These are phyloP conservation scores for Cebus imitator DNA, from an alignment of 2,113 vertebrate genomes.

Conservation along the genomic window DNA sequence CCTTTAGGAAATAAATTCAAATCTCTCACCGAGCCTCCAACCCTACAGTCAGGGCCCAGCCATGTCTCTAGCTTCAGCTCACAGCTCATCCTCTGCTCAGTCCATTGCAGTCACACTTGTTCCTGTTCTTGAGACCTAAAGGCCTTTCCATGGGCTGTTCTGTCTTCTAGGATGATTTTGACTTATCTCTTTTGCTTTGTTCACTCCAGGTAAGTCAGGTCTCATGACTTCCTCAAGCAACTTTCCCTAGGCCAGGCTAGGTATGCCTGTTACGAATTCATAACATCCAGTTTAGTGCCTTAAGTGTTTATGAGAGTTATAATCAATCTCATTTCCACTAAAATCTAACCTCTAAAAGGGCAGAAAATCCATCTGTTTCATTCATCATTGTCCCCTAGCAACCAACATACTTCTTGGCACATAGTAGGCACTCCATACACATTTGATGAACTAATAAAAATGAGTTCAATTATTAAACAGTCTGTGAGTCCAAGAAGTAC, in stretches of 20 bases:
- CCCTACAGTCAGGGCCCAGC: too few relatives aligned
- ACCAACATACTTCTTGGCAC: fast-evolving
- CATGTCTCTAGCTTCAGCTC: neutral
- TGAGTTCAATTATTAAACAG: neutral
- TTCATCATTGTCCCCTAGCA: neutral
- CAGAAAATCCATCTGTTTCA: neutral
- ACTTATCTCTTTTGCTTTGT: neutral
- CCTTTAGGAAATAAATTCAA: neutral
- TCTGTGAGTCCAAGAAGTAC: neutral
- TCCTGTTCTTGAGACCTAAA: neutral
- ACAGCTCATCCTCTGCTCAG: fast-evolving
- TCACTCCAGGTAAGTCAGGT: neutral
- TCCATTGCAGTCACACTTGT: fast-evolving
- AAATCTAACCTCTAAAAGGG: neutral
- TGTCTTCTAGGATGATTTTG: too few relatives aligned
- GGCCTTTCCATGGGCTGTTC: fast-evolving
- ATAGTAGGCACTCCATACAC: neutral
- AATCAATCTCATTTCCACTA: neutral
- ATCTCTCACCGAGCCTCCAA: neutral
- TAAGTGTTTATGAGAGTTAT: neutral
- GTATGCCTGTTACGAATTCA: neutral
- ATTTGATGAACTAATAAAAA: neutral
- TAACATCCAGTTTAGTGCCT: neutral
- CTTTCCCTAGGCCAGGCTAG: neutral
- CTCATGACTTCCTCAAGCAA: neutral